Evolutionary conservation across 2,113 vertebrate species (phyloP).

Genomic region (Notarius quadriscutis): DNA sequence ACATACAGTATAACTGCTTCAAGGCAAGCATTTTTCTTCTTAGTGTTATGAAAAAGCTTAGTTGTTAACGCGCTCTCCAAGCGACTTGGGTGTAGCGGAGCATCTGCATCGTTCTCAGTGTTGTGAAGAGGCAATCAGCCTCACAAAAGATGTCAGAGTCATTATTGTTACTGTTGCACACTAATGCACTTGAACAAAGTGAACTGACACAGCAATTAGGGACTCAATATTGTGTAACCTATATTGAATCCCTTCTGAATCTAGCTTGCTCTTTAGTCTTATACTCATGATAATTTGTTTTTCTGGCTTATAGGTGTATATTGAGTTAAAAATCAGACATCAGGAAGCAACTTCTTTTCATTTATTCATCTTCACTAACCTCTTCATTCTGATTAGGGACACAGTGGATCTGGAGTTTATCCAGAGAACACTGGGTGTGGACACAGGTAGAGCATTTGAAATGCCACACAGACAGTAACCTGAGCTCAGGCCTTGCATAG

Average conservation of each 20-base stretch:
- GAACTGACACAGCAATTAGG: constrained; percentile 2
- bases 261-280: background rate
- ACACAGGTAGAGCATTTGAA: background rate
- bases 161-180: constrained; percentile 21
- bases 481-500: background rate
- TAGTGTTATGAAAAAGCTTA: background rate
- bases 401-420: background rate
- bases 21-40: background rate
- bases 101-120: background rate
- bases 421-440: background rate
- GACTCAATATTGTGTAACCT: background rate
- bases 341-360: background rate
- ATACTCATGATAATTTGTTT: background rate
- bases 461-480: background rate
- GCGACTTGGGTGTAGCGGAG: background rate
- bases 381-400: background rate
- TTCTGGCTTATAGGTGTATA: background rate
- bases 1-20: background rate
- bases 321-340: background rate
- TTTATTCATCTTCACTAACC: background rate
- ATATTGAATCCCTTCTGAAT: background rate
- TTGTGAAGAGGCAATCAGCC: constrained; percentile 11
- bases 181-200: constrained; percentile 30
- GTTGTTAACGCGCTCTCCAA: background rate
- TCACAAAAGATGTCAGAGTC: constrained; percentile 24